Evolutionary conservation across 1,140 invertebrate genomes (phyloP), one percentile per base, ranked within the genome.

Genomic region (Cotesia typhae): DNA sequence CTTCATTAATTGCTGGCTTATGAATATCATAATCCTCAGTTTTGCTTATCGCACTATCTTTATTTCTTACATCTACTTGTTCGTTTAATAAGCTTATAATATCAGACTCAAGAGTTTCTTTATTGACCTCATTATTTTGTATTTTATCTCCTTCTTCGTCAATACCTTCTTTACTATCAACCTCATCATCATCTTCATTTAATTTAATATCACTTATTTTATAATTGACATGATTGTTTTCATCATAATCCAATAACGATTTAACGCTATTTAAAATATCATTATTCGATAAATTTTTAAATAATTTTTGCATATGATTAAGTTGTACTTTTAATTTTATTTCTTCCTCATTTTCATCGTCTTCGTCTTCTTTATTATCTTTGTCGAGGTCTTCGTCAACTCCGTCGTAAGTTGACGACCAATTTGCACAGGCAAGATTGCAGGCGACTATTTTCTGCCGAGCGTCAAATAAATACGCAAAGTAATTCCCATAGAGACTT

Each of bases 391-490:
- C 79, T 47, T 90, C 88, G 76, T 85, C 85, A 67, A 89, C 88
- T n/a, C 89, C 91, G 79, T 94, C 90, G 78, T 96, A 96, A 17
- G 87, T 89, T 70, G 90, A 92, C 6, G 89, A 92, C 96, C 96
- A 98, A 63, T 88, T 87, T 0, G 84, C 80, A 79, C 94, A 96
- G 0, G 94, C 94, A 10, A 90, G 84, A 60, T 90, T 89, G 83
- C 94, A 94, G 5, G 90, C 87, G 28, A 89, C 87, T 47, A 98
- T 94, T 81, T 92, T 92, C 76, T 90, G 89, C 71, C 92, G 88
- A 1, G 95, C 95, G 80, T 96, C 94, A 78, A 91, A 91, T 12
- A 98, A 87, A 82, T 95, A 95, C 5, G 92, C 92, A 82, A 94
- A 92, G 81, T 94, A 94, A 85, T 94, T 94, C 17, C 92, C 92